These are phyloP conservation scores for Ichneumoninae sp. DNA, from an alignment of 2,888 invertebrate genomes.

Conservation along the genomic window DNA sequence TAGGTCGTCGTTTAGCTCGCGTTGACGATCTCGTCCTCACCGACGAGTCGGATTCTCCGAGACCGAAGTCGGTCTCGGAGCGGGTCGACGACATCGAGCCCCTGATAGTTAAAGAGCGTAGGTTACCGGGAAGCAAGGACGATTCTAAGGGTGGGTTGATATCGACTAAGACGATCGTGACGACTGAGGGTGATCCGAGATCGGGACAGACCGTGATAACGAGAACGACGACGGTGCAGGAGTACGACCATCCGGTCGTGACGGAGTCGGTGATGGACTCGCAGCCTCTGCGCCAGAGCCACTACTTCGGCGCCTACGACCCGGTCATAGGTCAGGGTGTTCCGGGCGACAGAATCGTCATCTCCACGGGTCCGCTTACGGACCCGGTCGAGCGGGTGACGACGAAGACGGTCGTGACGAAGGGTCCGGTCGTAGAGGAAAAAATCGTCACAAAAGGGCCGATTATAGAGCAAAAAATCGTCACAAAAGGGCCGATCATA, in stretches of 20 bases:
- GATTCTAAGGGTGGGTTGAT: constrained; percentile 70
- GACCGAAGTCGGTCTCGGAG: not conserved
- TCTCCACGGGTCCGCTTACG: constrained; percentile 35
- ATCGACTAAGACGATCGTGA: constrained; percentile 73
- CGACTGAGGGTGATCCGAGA: constrained; percentile 70
- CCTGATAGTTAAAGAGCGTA: constrained; percentile 73
- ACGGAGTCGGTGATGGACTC: constrained; percentile 50
- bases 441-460: not conserved
- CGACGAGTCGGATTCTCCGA: constrained; percentile 57
- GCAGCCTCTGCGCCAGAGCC: constrained; percentile 44
- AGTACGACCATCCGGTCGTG: constrained; percentile 66
- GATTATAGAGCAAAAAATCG: constrained; percentile 46
- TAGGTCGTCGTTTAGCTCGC: constrained; percentile 75
- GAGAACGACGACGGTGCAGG: constrained; percentile 74
- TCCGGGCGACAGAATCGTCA: constrained; percentile 35
- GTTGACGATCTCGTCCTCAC: constrained; percentile 60
- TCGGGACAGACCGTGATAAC: constrained; percentile 71
- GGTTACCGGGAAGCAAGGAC: constrained; percentile 69
- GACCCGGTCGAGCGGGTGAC: constrained; percentile 51
- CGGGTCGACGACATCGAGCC: constrained; percentile 72
- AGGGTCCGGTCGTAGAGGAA: constrained; percentile 58
- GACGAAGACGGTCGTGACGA: constrained; percentile 61
- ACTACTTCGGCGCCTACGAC: constrained; percentile 67
- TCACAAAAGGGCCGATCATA: constrained; percentile 62
- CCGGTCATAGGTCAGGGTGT: constrained; percentile 63